phyloP scores from a whole-genome alignment of 1,140 invertebrate species.

The Orchestia grillus region DNA sequence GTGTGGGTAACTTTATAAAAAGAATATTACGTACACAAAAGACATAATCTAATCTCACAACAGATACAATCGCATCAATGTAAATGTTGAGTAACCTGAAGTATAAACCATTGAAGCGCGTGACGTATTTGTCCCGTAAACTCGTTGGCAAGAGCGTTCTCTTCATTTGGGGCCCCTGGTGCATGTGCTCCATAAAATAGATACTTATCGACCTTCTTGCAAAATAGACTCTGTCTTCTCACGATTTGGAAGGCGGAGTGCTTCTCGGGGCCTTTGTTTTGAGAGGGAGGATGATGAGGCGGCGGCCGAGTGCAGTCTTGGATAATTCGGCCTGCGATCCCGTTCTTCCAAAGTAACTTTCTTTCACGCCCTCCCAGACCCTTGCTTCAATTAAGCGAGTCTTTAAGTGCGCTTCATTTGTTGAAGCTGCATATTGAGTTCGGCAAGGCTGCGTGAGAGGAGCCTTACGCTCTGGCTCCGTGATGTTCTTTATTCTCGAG shows the following conservation, averaged over 20 bases:
- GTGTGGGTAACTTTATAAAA: not conserved
- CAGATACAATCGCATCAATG: not conserved
- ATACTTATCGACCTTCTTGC: constrained; percentile 12
- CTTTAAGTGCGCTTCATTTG: constrained; percentile 49
- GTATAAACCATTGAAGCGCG: not conserved
- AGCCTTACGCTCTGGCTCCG: not conserved
- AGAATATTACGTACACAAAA: not conserved
- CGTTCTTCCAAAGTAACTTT: constrained; percentile 39
- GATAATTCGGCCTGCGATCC: not conserved
- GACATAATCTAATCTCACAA: not conserved
- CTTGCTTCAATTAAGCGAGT: constrained; percentile 51
- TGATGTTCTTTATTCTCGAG: not conserved
- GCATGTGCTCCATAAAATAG: not conserved
- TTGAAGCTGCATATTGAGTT: constrained; percentile 52
- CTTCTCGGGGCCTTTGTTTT: constrained; percentile 19
- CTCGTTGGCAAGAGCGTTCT: not conserved
- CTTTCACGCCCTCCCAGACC: constrained; percentile 37
- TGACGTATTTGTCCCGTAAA: not conserved
- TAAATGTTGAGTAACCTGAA: not conserved
- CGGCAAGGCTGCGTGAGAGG: not conserved
- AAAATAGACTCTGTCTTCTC: not conserved
- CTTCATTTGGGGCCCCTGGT: not conserved
- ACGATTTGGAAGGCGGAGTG: not conserved
- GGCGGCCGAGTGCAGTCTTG: not conserved
- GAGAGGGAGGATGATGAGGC: constrained; percentile 37